phyloP scores from a whole-genome alignment of 2,797 vertebrate species.

The Malacoctenus gilli region DNA sequence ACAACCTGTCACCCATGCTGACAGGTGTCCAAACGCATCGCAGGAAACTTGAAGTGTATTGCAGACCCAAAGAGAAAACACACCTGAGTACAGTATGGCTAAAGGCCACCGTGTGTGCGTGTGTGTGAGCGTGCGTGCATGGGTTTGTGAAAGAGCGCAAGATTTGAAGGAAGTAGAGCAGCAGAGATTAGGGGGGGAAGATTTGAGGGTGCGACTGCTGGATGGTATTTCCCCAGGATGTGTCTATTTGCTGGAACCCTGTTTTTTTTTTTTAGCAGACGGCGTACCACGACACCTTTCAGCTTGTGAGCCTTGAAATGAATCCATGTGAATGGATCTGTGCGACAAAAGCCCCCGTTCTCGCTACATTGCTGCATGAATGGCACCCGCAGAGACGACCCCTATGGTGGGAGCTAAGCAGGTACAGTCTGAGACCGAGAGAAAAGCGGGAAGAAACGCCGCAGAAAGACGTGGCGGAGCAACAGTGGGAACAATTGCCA shows the following conservation, averaged over 20 bases:
- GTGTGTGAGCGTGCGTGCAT: no score
- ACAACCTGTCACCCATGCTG: conserved; percentile 48
- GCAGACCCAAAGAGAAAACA: conserved; percentile 32
- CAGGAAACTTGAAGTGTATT: conserved; percentile 28
- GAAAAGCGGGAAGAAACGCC: conserved; percentile 10
- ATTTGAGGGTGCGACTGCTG: background rate
- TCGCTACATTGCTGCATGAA: background rate
- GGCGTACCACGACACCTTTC: background rate
- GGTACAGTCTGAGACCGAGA: conserved; percentile 7
- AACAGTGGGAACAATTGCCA: conserved; percentile 55
- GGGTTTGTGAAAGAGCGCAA: background rate
- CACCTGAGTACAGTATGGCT: conserved; percentile 62
- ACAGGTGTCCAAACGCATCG: conserved; percentile 68
- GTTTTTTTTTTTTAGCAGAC: background rate
- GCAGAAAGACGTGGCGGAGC: conserved; percentile 29
- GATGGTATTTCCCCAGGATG: background rate
- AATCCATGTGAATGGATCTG: background rate
- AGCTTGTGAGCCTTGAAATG: conserved; percentile 1
- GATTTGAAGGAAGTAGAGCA: background rate
- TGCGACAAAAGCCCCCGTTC: background rate
- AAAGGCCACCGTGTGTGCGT: conserved; percentile 32
- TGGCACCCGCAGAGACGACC: background rate
- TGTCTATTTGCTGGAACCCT: background rate
- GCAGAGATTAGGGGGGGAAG: conserved; percentile 2
- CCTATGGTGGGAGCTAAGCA: background rate